Percentiles rank a stretch among this genome's conserved stretches.
Evolutionary conservation across 2,888 invertebrate species (phyloP).

Genomic region (Campoplex capitator): DNA sequence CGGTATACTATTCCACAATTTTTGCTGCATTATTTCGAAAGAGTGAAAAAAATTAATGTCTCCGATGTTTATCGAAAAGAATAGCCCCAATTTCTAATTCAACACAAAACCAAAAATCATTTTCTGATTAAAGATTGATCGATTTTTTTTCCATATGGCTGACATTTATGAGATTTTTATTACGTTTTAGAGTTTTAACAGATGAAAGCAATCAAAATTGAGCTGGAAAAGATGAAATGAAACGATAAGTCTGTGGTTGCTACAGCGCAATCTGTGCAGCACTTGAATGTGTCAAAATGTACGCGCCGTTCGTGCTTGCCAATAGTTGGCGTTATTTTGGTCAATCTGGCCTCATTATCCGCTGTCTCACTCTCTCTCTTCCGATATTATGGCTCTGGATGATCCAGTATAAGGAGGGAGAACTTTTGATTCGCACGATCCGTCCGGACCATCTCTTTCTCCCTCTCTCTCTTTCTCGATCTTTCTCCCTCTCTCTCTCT

Average conservation of each 20-base stretch:
- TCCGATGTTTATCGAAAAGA: not conserved
- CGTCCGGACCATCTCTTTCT: slow-evolving; percentile 45
- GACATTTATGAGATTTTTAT: not conserved
- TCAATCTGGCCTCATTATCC: slow-evolving; percentile 37
- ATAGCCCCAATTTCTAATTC: not conserved
- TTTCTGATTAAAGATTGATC: not conserved
- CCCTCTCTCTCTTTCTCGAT: slow-evolving; percentile 50
- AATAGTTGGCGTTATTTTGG: slow-evolving; percentile 65
- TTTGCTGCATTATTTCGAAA: not conserved
- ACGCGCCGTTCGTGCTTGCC: slow-evolving; percentile 64
- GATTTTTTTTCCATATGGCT: not conserved
- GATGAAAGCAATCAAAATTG: not conserved
- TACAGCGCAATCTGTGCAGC: slow-evolving; percentile 50
- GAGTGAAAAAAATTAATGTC: not conserved
- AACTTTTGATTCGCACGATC: slow-evolving; percentile 64
- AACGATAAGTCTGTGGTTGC: slow-evolving; percentile 22
- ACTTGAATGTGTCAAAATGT: slow-evolving; percentile 31
- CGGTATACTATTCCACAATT: not conserved
- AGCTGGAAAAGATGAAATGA: not conserved
- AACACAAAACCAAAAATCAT: not conserved
- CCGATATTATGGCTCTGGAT: slow-evolving; percentile 52
- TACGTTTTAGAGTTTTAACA: not conserved
- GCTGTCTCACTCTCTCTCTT: slow-evolving; percentile 28
- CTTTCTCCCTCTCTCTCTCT: slow-evolving; percentile 40
- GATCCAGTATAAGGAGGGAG: slow-evolving; percentile 50